These are phyloP conservation scores for Pyralis farinalis DNA, from an alignment of 2,888 invertebrate genomes.

Conservation along the genomic window DNA sequence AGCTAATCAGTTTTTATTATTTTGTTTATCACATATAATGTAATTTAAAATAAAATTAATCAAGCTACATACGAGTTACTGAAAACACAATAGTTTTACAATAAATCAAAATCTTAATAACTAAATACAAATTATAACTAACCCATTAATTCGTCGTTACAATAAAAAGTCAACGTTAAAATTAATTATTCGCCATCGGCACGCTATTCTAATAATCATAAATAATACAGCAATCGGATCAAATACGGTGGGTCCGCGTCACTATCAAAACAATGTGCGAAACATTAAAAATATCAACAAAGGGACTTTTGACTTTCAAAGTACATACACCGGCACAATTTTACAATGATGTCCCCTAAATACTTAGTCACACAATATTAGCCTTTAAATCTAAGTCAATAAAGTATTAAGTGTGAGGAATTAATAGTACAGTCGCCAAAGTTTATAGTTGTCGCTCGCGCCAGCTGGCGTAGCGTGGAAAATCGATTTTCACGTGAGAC, in stretches of 20 bases:
- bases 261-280: slow-evolving; percentile 72
- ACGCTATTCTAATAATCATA: slow-evolving; percentile 78
- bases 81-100: no score
- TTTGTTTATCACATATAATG: no score
- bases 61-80: no score
- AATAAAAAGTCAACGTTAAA: slow-evolving; percentile 70
- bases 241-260: slow-evolving; percentile 70
- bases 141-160: slow-evolving; percentile 35
- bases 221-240: slow-evolving; percentile 76
- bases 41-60: no score
- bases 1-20: no score
- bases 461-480: slow-evolving; percentile 79
- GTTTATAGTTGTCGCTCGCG: slow-evolving; percentile 66
- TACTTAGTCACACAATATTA: slow-evolving; percentile 20
- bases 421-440: slow-evolving; percentile 24
- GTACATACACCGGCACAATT: slow-evolving; percentile 56
- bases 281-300: slow-evolving; percentile 81
- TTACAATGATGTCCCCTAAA: slow-evolving; percentile 19
- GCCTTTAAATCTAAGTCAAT: slow-evolving; percentile 25
- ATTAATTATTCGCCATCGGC: slow-evolving; percentile 73
- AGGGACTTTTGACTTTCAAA: slow-evolving; percentile 77
- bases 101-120: slow-evolving; percentile 10
- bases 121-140: not conserved
- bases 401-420: slow-evolving; percentile 22
- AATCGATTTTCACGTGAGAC: slow-evolving; percentile 79